Conservation (phyloP, 30 jellyfish, hydroid and myxozoan species). For the Euphysa ruthae region DNA sequence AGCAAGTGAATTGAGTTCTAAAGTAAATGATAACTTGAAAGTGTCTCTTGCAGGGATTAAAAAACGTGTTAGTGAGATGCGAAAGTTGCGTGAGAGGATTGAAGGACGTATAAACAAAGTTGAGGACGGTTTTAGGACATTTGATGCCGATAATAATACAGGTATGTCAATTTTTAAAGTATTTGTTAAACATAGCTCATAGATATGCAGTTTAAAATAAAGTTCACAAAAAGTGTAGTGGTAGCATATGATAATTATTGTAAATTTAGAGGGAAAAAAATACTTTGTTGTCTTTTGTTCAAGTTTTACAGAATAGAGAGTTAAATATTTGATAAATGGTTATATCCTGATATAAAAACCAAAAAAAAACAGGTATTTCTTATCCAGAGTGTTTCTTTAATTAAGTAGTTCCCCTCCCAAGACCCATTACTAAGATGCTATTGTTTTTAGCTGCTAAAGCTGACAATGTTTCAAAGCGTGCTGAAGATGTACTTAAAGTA, state of each 20-base stretch:
- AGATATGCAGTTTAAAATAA: too few species aligned
- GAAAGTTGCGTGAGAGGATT: conserved; percentile 34
- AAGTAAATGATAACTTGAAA: conserved; percentile 32
- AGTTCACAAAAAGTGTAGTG: too few species aligned
- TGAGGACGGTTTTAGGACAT: conserved; percentile 19
- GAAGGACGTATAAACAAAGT: conserved; percentile 41
- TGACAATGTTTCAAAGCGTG: conserved; percentile 4
- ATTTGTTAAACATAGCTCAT: neutral
- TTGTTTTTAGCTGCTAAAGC: conserved; percentile 50
- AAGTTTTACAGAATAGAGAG: too few species aligned
- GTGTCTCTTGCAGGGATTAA: conserved; percentile 43
- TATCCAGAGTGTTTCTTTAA: too few species aligned
- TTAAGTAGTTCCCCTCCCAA: too few species aligned
- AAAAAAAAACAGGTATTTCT: too few species aligned
- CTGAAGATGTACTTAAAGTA: conserved; percentile 33
- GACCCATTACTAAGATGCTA: too few species aligned
- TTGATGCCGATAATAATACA: conserved; percentile 15
- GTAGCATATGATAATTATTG: too few species aligned
- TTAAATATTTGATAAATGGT: too few species aligned
- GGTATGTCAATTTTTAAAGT: too few species aligned
- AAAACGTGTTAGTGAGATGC: conserved; percentile 29
- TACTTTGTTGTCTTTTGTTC: too few species aligned
- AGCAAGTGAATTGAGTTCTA: conserved; percentile 24
- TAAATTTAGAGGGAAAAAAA: neutral
- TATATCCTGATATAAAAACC: too few species aligned